Evolutionary conservation across 2,888 invertebrate species (phyloP).

Genomic region (Amphipoea oculea): DNA sequence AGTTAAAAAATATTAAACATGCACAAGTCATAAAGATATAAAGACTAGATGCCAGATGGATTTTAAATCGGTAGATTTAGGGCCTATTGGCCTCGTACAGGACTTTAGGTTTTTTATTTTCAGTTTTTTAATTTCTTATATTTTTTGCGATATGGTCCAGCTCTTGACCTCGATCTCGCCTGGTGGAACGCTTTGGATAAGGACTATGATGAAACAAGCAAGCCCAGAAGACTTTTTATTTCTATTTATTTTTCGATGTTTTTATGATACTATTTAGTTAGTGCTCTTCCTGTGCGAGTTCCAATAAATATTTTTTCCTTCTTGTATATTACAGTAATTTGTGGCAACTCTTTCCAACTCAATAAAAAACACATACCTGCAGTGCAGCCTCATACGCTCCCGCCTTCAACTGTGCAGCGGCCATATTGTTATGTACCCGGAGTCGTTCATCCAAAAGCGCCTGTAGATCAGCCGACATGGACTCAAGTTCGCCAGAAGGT

Average conservation of each 20-base stretch:
- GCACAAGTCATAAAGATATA: not conserved
- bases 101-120: too few species aligned
- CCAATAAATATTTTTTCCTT: not conserved
- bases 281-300: too few species aligned
- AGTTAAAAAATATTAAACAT: not conserved
- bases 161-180: not conserved
- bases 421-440: slow-evolving; percentile 97
- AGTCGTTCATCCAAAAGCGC: slow-evolving; percentile 94
- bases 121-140: too few species aligned
- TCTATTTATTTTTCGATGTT: too few species aligned
- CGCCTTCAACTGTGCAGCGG: slow-evolving; percentile 97
- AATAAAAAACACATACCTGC: slow-evolving; percentile 83
- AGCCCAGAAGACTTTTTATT: not conserved
- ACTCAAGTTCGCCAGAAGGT: slow-evolving; percentile 83
- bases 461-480: slow-evolving; percentile 76
- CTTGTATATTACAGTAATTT: not conserved
- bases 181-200: not conserved
- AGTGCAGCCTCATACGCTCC: slow-evolving; percentile 96
- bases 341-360: not conserved
- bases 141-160: too few species aligned
- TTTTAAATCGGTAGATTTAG: not conserved
- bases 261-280: too few species aligned
- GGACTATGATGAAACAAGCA: not conserved
- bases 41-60: not conserved
- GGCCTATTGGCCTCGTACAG: too few species aligned